Evolutionary conservation across 1,140 invertebrate species (phyloP).

Genomic region (Camponotus floridanus): DNA sequence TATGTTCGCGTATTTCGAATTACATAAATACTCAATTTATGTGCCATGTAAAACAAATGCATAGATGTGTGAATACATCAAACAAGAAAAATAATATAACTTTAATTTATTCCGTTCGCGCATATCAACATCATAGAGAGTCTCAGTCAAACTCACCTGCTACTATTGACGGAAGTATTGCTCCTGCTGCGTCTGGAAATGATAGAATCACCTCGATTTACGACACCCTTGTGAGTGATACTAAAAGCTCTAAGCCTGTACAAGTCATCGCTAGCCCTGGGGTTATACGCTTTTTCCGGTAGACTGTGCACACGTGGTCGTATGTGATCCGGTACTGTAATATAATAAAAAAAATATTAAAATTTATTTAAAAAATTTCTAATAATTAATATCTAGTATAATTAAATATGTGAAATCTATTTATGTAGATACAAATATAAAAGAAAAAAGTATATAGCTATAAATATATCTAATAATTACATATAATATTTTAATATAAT

Average conservation of each 20-base stretch:
- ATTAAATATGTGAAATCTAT: background rate
- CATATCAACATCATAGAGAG: background rate
- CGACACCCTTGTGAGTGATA: constrained; percentile 94
- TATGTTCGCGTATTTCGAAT: constrained; percentile 5
- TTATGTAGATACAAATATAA: background rate
- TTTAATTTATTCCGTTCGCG: background rate
- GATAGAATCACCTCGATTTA: constrained; percentile 96
- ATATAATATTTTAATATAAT: background rate
- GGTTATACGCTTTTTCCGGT: constrained; percentile 94
- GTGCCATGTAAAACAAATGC: background rate
- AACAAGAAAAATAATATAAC: constrained; percentile 3
- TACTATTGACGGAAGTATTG: constrained; percentile 94
- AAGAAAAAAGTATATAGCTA: background rate
- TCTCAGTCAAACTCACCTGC: constrained; percentile 88
- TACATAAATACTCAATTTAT: constrained; percentile 11
- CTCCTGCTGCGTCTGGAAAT: constrained; percentile 93
- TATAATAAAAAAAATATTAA: constrained; percentile 17
- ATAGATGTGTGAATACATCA: background rate
- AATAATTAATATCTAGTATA: background rate
- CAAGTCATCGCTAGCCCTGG: constrained; percentile 92
- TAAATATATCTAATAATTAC: constrained; percentile 1
- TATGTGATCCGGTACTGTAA: constrained; percentile 92
- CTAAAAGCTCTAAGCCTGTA: constrained; percentile 95
- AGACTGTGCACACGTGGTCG: constrained; percentile 93
- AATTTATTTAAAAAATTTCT: background rate